Evolutionary conservation across 1,140 invertebrate genomes (phyloP), one percentile per base, ranked within the genome.

Genomic region (Drosophila varians): DNA sequence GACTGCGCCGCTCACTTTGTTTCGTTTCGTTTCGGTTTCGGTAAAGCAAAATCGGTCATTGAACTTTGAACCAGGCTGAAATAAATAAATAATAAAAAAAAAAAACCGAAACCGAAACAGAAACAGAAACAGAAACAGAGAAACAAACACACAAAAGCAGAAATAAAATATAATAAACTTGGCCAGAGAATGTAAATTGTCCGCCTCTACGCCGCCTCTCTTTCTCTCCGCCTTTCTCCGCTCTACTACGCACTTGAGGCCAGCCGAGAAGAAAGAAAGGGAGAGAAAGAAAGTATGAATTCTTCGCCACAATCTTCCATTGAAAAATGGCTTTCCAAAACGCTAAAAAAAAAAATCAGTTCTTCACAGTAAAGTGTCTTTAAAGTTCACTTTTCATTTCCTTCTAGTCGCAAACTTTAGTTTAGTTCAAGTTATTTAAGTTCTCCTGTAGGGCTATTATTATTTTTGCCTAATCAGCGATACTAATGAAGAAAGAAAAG

Each of bases 21-120:
- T 70, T 55, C 54, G 47, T 55, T 76, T 55, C 19, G 12, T 54
- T 56, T 77, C 46, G 16, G 49, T 70, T 77, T 72, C 34, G 57
- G 58, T 34, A 69, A 73, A 77, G 70, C 77, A 56, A 87, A 87
- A 87, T 82, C 83, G 82, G 83, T 87, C 82, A 87, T 77, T 87
- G 77, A 87, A 77, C 82, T 87, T 82, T 87, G 82, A 87, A 88
- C 82, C 83, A 75, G 25, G 28, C 23, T 19, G 23, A 64, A 26
- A 21, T n/a, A 26, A 28, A 14, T 16, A 47, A 2, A 26, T 7
- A 56, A n/a, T 18, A 14, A 28, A 28, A 26, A 47, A 12, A 47
- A 19, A 26, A 31, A 34, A 40, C n/a, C 23, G n/a, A 31, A 16
- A 28, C 19, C 51, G 8, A 68, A 51, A 51, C 8, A 46, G 26